These are phyloP conservation scores for Excalfactoria chinensis DNA, from an alignment of 2,113 vertebrate species.

Conservation along the genomic window DNA sequence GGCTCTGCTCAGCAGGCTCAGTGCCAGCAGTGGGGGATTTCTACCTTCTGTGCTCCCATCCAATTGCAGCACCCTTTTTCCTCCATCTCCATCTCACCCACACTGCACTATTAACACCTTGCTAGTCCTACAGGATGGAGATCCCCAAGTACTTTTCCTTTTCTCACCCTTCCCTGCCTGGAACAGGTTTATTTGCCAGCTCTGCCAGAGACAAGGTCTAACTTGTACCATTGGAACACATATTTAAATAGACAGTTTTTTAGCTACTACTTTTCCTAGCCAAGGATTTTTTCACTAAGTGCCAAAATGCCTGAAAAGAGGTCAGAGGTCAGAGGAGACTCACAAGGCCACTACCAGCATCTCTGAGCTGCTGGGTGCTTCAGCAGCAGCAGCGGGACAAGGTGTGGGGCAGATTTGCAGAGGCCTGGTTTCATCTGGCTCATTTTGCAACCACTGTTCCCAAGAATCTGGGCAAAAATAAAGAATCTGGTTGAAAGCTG, in stretches of 20 bases:
- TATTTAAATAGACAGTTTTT: not conserved
- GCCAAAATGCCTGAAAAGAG: not conserved
- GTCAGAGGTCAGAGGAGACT: not conserved
- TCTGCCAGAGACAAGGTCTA: not conserved
- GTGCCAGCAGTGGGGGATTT: not conserved
- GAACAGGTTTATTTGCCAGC: not conserved
- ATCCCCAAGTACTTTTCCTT: not conserved
- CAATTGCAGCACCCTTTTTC: not conserved
- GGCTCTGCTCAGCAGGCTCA: rapidly evolving
- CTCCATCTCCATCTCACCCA: not conserved
- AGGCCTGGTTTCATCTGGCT: not conserved
- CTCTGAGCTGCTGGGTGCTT: not conserved
- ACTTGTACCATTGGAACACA: not conserved
- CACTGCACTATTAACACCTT: not conserved
- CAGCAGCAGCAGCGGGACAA: not conserved
- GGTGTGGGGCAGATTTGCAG: not conserved
- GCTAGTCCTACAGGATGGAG: not conserved
- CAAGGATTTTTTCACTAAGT: not conserved
- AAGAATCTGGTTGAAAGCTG: not conserved
- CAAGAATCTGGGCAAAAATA: not conserved
- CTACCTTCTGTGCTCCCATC: not conserved
- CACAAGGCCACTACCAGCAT: not conserved
- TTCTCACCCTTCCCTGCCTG: not conserved
- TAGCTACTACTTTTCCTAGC: not conserved
- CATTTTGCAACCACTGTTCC: not conserved